phyloP scores from a whole-genome alignment of 2,888 invertebrate genomes.

The Meliscaeva auricollis region DNA sequence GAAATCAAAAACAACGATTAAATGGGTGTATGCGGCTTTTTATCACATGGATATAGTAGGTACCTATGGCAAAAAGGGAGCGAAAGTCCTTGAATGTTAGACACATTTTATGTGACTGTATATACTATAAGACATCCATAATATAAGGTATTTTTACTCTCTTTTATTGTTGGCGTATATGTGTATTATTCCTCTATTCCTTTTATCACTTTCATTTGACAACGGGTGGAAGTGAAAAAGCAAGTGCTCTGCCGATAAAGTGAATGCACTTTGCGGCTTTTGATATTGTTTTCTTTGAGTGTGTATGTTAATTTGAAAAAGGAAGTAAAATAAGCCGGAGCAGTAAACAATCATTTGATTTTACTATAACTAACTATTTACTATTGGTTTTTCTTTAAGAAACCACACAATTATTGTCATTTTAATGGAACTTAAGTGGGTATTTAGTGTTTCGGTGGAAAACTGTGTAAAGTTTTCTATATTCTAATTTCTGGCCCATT shows the following conservation, averaged over 20 bases:
- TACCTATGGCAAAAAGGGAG: constrained; percentile 49
- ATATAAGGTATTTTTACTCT: constrained; percentile 14
- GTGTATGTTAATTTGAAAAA: constrained; percentile 35
- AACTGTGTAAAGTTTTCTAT: too few relatives aligned
- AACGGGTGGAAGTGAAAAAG: constrained; percentile 70
- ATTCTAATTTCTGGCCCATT: too few relatives aligned
- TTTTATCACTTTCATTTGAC: constrained; percentile 72
- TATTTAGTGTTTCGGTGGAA: too few relatives aligned
- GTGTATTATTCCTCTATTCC: constrained; percentile 16
- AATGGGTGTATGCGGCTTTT: constrained; percentile 58
- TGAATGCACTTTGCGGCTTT: constrained; percentile 68
- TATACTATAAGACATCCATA: not conserved
- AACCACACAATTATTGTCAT: too few relatives aligned
- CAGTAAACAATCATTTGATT: not conserved
- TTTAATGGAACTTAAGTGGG: too few relatives aligned
- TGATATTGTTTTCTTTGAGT: constrained; percentile 12
- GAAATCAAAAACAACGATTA: constrained; percentile 45
- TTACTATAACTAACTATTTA: too few relatives aligned
- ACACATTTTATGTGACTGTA: constrained; percentile 44
- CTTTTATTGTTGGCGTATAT: not conserved
- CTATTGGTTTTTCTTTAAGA: too few relatives aligned
- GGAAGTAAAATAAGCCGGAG: constrained; percentile 16
- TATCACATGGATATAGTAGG: not conserved
- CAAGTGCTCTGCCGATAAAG: constrained; percentile 57
- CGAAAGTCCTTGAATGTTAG: constrained; percentile 73